A percentile compares a stretch with the other conserved stretches of the same genome.
These are phyloP conservation scores for Leucoraja ocellata DNA, from an alignment of 2,797 vertebrate genomes.

Conservation along the genomic window DNA sequence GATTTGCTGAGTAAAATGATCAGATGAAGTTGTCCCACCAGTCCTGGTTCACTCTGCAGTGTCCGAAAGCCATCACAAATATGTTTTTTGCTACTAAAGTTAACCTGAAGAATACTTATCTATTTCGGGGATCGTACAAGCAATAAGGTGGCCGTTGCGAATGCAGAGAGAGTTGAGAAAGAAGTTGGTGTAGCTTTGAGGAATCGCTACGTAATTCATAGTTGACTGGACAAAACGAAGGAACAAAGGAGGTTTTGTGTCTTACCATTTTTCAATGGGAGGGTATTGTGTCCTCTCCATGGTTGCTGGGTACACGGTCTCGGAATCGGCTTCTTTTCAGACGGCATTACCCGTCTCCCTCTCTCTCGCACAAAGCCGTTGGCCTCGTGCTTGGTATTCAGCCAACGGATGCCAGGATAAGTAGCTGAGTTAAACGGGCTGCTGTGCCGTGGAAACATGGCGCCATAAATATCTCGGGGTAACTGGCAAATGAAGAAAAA, in stretches of 20 bases:
- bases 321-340: constrained; percentile 59
- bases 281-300: constrained; percentile 52
- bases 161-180: constrained; percentile 16
- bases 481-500: neutral
- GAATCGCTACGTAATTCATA: constrained; percentile 8
- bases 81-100: neutral
- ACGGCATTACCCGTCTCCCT: constrained; percentile 53
- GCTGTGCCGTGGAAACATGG: neutral
- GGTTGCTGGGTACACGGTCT: constrained; percentile 68
- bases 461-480: neutral
- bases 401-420: neutral
- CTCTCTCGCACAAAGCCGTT: constrained; percentile 4
- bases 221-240: constrained; percentile 4
- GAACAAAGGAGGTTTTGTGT: constrained; percentile 59
- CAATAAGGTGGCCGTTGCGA: neutral
- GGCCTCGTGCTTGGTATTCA: constrained; percentile 16
- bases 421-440: neutral
- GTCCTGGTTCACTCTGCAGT: neutral
- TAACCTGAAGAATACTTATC: neutral
- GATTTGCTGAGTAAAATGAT: neutral
- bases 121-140: constrained; percentile 14
- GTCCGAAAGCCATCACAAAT: neutral
- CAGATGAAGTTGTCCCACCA: neutral
- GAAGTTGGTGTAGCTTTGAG: neutral
- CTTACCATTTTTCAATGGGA: constrained; percentile 53